phyloP scores from a whole-genome alignment of 2,797 vertebrate genomes.

The Eulemur albifrons region DNA sequence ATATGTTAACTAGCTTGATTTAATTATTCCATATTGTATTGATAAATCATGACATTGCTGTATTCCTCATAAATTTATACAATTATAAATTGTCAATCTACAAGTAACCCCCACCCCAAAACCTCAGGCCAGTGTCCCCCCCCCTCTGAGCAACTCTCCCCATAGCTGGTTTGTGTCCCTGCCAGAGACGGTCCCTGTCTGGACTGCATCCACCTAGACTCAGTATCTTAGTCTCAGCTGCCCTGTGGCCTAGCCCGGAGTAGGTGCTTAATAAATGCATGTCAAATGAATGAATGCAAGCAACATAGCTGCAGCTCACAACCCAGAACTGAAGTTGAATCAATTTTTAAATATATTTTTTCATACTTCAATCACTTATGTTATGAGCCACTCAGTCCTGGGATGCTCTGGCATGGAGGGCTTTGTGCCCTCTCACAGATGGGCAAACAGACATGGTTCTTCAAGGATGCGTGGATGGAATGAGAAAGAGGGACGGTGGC shows the following conservation, averaged over 20 bases:
- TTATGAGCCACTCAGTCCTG: neutral
- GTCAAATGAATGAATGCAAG: neutral
- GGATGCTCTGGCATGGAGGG: neutral
- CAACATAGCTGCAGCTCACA: neutral
- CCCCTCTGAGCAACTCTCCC: neutral
- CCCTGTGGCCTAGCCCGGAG: neutral
- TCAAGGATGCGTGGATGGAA: rapidly evolving
- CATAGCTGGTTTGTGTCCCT: neutral
- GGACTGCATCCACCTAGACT: neutral
- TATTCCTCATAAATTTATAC: neutral
- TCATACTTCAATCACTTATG: neutral
- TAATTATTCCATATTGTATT: neutral
- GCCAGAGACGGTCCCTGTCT: neutral
- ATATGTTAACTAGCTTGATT: neutral
- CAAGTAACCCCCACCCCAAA: neutral
- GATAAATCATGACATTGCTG: neutral
- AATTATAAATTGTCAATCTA: neutral
- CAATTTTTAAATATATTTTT: neutral
- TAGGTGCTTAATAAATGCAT: neutral
- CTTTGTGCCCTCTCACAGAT: neutral
- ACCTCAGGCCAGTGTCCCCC: neutral
- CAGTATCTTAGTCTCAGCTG: neutral
- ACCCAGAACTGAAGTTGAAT: neutral
- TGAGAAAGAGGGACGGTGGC: neutral
- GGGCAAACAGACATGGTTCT: neutral